Percentiles rank a stretch among this genome's conserved stretches.
Conservation (phyloP, 2,113 vertebrate species). For the Sialia sialis region DNA sequence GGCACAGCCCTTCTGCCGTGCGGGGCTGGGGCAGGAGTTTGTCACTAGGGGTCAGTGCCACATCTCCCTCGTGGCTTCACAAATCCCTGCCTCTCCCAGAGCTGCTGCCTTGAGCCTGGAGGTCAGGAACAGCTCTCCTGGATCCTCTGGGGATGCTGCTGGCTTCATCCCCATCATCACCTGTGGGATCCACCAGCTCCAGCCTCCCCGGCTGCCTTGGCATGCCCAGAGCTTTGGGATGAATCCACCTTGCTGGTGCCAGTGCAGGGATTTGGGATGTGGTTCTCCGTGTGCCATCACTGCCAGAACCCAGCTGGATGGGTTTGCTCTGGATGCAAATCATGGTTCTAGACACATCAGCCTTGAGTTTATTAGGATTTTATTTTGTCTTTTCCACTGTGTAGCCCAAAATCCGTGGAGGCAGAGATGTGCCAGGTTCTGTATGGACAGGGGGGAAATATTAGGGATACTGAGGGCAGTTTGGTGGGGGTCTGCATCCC, state of each 20-base stretch:
- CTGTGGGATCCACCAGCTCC: neutral
- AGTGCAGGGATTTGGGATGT: fast-evolving
- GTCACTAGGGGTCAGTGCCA: slow-evolving; percentile 66
- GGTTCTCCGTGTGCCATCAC: fast-evolving
- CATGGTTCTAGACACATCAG: too few species aligned
- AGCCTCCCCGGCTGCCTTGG: neutral
- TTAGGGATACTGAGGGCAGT: neutral
- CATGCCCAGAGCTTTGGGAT: neutral
- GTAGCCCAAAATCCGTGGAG: fast-evolving
- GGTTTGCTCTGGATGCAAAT: neutral
- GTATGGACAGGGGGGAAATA: fast-evolving
- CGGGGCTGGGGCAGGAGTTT: neutral
- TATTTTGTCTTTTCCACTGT: neutral
- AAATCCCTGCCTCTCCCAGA: neutral
- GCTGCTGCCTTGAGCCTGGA: neutral
- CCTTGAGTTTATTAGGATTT: too few species aligned
- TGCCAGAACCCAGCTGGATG: neutral
- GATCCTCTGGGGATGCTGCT: neutral
- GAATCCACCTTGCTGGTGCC: neutral
- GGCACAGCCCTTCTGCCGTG: fast-evolving
- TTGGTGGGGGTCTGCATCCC: neutral
- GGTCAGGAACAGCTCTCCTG: fast-evolving
- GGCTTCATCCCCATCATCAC: neutral
- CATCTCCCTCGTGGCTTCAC: neutral
- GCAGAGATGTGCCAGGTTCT: neutral